Base-by-base conservation (phyloP, 2,113 vertebrate genomes). In the Lonchura striata region DNA sequence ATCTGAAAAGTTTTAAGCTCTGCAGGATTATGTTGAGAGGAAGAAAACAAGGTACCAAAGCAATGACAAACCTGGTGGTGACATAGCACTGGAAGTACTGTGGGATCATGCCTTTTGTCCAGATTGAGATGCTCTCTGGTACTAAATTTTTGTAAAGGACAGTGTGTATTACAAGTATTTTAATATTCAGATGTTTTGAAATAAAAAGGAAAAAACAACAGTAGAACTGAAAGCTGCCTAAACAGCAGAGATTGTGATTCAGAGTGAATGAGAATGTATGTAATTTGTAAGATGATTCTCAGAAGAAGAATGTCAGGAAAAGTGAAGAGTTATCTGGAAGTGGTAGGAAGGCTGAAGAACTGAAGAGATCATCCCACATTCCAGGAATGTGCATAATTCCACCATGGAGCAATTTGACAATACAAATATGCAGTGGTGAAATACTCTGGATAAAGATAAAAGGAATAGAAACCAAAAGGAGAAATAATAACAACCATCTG, bases 381-480 rank as follows among this genome's bases (percentile, higher is more conserved):
- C 92, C 94, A 90, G 50, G 69, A 92, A 53, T 9, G 46, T 64
- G 53, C 76, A 72, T 93, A 88, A 94, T 93, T 93, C 59, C 63
- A 79, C 61, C 50, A 13, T 46, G 63, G 85, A 83, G 79, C 75
- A 94, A 90, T 92, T 72, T 93, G 78, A 95, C 75, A 80, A 66
- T 18, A 65, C 50, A 90, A 96, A 52, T 91, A 65, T 86, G 79
- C 1, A 0, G 85, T 93, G 90, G 88, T 92, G 92, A 93, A 97
- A 93, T 92, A 92, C 37, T 94, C 90, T 63, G 92, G 63, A 76
- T 90, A 86, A 90, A 90, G 94, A 96, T 94, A 90, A 97, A 95
- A 97, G 88, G 68, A 86, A 35, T 12, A 82, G 66, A 91, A 95
- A 82, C 85, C 70, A 69, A 94, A 90, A 93, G 65, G n/a, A 94